Conservation (phyloP, 2,113 vertebrate species). For the Cyprinodon variegatus region DNA sequence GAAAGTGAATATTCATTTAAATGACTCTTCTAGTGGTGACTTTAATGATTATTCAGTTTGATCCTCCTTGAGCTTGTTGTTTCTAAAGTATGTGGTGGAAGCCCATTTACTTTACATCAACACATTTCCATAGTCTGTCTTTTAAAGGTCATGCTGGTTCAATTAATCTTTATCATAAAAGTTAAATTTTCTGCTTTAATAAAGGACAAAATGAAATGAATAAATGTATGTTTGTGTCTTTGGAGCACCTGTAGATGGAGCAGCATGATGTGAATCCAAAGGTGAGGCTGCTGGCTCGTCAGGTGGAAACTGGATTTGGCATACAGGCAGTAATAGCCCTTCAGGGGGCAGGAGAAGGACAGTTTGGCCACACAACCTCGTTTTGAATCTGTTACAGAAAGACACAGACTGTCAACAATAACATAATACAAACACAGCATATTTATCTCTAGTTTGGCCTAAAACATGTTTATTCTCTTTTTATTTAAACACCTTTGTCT, state of each 20-base stretch:
- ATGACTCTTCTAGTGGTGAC: not conserved
- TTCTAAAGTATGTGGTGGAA: not conserved
- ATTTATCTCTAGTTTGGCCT: not conserved
- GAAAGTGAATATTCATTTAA: too few relatives aligned
- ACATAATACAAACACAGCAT: slow-evolving; percentile 1
- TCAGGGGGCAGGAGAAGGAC: slow-evolving; percentile 91
- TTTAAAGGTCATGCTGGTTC: too few relatives aligned
- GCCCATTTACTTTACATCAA: not conserved
- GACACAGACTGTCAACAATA: not conserved
- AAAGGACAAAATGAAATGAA: not conserved
- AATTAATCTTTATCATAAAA: too few relatives aligned
- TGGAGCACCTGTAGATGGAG: slow-evolving; percentile 88
- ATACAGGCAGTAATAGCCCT: slow-evolving; percentile 94
- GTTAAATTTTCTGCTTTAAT: not conserved
- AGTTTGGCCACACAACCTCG: slow-evolving; percentile 87
- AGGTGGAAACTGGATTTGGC: slow-evolving; percentile 91
- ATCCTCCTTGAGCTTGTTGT: not conserved
- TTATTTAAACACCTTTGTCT: not conserved
- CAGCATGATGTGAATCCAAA: slow-evolving; percentile 97
- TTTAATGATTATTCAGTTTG: not conserved
- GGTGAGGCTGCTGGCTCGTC: slow-evolving; percentile 85
- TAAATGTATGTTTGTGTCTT: not conserved
- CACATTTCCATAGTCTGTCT: too few relatives aligned
- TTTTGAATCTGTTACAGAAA: slow-evolving; percentile 79
- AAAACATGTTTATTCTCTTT: not conserved